Evolutionary conservation across 2,113 vertebrate genomes (phyloP), one percentile per base, ranked within the genome.

Genomic region (Ondatra zibethicus): DNA sequence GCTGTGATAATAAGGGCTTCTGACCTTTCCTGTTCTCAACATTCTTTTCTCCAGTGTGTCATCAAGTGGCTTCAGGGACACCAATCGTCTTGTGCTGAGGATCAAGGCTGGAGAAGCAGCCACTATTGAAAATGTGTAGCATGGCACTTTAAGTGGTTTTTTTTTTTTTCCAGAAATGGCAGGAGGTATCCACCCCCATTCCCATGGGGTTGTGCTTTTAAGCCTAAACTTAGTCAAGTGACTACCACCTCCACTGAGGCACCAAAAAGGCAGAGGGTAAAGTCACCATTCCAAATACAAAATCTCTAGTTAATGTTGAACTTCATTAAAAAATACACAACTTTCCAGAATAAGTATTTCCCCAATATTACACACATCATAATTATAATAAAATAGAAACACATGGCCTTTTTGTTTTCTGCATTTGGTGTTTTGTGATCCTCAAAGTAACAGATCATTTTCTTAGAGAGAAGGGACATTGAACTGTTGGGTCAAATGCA

Each of bases 191-290:
- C 1, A 36, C 3, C 33, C 1, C 52, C 47, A 3, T 61, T 52
- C 42, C 1, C 42, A 70, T 66, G 17, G 16, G 3, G 19, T 31
- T 78, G 19, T 14, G 2, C 29, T 1, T 36, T 8, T 75, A n/a
- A 85, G 11, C 29, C 25, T 73, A 25, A 23, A 93, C 31, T 70
- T n/a, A 63, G 0, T 63, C n/a, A 78, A 58, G 9, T 17, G 19
- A 16, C 21, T n/a, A 11, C 0, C 2, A 12, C 4, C 10, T 27
- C 76, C 7, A 13, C 8, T 14, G 1, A 33, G 29, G 29, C 12
- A 78, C 33, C 8, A 52, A 23, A 45, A 23, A 58, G 25, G 25
- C 2, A 33, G 45, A 14, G 39, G 0, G 21, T 55, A 50, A 9
- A 4, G 17, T 45, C 1, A 13, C 7, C 6, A 61, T 25, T 23